phyloP scores from a whole-genome alignment of 1,140 invertebrate genomes.

The Glossosoma conforme region DNA sequence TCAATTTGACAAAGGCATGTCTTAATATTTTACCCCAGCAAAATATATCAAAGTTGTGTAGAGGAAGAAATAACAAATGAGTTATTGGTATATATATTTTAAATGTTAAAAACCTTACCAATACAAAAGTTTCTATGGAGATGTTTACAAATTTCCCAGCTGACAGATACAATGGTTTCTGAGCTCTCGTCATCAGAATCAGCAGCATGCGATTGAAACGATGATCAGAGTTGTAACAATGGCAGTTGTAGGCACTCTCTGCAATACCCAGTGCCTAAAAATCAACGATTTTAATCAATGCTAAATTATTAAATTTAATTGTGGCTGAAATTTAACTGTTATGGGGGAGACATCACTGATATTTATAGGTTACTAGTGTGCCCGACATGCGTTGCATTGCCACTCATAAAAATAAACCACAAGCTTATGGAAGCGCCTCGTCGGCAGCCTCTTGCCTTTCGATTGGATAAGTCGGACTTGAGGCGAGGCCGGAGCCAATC shows the following conservation, averaged over 20 bases:
- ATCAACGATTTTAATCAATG: no score
- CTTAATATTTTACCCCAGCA: no score
- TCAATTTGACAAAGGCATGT: no score
- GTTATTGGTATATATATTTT: background rate
- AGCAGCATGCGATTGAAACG: slow-evolving; percentile 34
- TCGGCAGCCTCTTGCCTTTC: no score
- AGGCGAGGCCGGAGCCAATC: no score
- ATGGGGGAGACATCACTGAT: no score
- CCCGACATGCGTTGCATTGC: no score
- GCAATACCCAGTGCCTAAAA: slow-evolving; percentile 22
- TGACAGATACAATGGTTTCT: slow-evolving; percentile 36
- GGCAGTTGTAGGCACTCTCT: slow-evolving; percentile 24
- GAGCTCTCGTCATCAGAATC: slow-evolving; percentile 38
- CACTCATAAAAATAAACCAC: no score
- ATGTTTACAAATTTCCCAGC: slow-evolving; percentile 39
- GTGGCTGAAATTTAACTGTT: no score
- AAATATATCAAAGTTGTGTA: background rate
- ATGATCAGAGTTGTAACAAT: slow-evolving; percentile 29
- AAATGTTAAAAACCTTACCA: slow-evolving; percentile 22
- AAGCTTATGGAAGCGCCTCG: no score
- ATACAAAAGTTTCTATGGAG: slow-evolving; percentile 33
- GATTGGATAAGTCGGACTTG: no score
- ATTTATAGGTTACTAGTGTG: slow-evolving; percentile 7
- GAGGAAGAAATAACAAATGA: background rate
- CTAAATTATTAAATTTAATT: no score